These are phyloP conservation scores for Gallirallus australis DNA, from an alignment of 2,797 vertebrate genomes.

Conservation along the genomic window DNA sequence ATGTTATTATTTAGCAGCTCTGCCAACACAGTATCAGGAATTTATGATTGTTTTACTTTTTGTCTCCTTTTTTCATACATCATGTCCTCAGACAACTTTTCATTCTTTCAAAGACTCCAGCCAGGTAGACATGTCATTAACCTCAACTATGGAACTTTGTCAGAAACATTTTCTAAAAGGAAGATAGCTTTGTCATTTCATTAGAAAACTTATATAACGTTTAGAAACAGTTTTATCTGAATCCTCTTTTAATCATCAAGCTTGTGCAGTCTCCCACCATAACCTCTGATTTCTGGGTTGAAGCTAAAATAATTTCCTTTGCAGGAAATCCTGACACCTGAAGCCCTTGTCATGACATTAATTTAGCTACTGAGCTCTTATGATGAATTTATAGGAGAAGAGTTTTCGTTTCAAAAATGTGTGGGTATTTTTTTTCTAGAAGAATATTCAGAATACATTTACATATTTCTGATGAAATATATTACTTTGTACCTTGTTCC, in stretches of 20 bases:
- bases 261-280: background rate
- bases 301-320: conserved; percentile 54
- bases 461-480: background rate
- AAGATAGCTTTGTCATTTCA: conserved; percentile 23
- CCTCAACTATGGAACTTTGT: background rate
- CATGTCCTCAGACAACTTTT: background rate
- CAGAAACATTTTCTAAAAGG: background rate
- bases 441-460: background rate
- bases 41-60: background rate
- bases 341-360: conserved; percentile 33
- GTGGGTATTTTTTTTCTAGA: background rate
- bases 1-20: background rate
- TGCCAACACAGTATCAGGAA: background rate
- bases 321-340: conserved; percentile 39
- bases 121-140: conserved; percentile 3
- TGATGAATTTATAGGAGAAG: background rate
- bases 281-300: conserved; percentile 18
- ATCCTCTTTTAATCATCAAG: conserved; percentile 47
- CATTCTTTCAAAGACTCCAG: background rate
- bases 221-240: conserved; percentile 15
- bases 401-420: background rate
- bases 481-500: background rate
- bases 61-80: background rate
- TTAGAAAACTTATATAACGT: conserved; percentile 28
- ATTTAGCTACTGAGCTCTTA: conserved; percentile 37